Conservation (phyloP, 2,888 invertebrate genomes). For the Melinaea menophilus region DNA sequence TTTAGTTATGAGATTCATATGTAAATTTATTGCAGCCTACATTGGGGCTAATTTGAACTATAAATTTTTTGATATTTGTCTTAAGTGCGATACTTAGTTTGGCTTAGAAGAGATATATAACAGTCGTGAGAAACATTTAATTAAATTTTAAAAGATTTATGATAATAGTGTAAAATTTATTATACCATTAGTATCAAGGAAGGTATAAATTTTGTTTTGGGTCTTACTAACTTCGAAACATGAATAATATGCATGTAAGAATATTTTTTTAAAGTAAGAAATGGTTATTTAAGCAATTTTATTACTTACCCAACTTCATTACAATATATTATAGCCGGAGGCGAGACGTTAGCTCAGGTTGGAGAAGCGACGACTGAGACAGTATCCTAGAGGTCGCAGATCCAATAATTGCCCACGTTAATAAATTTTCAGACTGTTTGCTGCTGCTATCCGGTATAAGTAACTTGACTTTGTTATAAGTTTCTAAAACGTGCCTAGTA, state of each 20-base stretch:
- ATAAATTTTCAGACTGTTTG: no score
- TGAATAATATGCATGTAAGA: not conserved
- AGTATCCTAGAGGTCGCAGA: no score
- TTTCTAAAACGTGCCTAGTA: no score
- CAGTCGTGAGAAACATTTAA: slow-evolving; percentile 27
- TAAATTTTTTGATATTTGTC: slow-evolving; percentile 68
- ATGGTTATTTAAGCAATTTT: no score
- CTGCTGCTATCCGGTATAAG: no score
- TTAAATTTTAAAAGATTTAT: slow-evolving; percentile 19
- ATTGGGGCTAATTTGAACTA: slow-evolving; percentile 65
- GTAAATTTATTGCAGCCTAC: slow-evolving; percentile 73
- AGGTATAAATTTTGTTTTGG: not conserved
- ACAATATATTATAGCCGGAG: no score
- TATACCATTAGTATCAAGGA: not conserved
- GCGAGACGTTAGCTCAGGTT: no score
- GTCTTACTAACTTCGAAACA: not conserved
- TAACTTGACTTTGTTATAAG: no score
- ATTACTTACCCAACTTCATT: no score
- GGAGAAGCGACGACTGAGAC: no score
- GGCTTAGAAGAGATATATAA: slow-evolving; percentile 55
- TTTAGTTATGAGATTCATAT: slow-evolving; percentile 73
- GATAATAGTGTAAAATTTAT: slow-evolving; percentile 7
- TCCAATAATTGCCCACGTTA: no score
- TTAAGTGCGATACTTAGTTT: slow-evolving; percentile 51
- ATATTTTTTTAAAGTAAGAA: not conserved